phyloP scores from a whole-genome alignment of 2,113 vertebrate genomes.

The Ceyx margarethae region DNA sequence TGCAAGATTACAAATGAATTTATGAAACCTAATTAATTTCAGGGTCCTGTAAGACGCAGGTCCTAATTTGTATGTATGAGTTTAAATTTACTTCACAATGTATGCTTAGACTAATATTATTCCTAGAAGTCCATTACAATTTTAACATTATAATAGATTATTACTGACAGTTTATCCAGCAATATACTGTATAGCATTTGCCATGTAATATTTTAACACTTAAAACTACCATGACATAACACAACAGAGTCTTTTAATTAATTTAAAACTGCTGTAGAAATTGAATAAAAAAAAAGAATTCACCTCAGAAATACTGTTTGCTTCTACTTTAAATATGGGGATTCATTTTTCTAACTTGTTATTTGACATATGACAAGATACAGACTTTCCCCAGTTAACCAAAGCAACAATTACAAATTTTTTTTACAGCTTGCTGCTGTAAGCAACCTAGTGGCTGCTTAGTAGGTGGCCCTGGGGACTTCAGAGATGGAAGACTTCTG shows the following conservation, averaged over 20 bases:
- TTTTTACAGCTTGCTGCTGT: not conserved
- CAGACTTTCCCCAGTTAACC: not conserved
- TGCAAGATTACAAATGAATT: not conserved
- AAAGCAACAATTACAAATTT: not conserved
- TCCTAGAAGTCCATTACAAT: not conserved
- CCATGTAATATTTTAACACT: not conserved
- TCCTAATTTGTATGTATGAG: not conserved
- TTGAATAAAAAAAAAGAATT: not conserved
- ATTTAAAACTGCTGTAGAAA: not conserved
- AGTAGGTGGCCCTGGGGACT: not conserved
- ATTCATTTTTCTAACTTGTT: not conserved
- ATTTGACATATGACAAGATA: not conserved
- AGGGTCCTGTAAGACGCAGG: not conserved
- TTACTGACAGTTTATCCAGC: conserved; percentile 13
- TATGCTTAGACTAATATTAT: not conserved
- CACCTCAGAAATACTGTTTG: not conserved
- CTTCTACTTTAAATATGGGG: not conserved
- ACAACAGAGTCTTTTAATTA: not conserved
- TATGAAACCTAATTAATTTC: not conserved
- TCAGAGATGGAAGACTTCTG: conserved; percentile 30
- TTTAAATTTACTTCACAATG: not conserved
- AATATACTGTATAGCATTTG: not conserved
- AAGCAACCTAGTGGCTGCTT: not conserved
- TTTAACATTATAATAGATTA: not conserved
- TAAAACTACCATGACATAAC: not conserved